Evolutionary conservation across 2,888 invertebrate genomes (phyloP), one percentile per base, ranked within the genome.

Genomic region (Drosophila phalerata): DNA sequence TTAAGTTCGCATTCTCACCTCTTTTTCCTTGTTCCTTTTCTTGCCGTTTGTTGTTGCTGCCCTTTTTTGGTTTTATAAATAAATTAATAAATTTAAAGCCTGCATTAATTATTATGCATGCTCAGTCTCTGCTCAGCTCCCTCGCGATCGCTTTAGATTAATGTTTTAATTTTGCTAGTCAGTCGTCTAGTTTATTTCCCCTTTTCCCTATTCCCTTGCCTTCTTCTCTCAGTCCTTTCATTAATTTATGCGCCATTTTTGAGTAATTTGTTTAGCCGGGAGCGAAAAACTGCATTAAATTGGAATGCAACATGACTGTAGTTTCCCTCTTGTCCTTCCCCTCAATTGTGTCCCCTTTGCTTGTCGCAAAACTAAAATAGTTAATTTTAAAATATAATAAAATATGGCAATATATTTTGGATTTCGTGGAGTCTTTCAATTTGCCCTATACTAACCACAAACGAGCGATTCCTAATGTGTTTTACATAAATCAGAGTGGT

Each of bases 11-110:
- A 65, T 77, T 85, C 79, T 81, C 83, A 83, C 83, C 85, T 83
- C 77, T 69, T 74, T 70, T 62, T n/a, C n/a, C n/a, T n/a, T 73
- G 48, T 34, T 19, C 34, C 0, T 32, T 22, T 49, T 32, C 19
- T 28, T 67, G 56, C 17, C 17, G 28, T 28, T 28, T 28, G 28
- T 43, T 43, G 58, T 17, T 40, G 60, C 17, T 51, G 45, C 53
- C 68, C 69, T 68, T 77, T 83, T 82, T 78, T 66, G 77, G 70
- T 58, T 84, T 84, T 74, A 85, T 88, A 89, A 90, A 90, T 90
- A 90, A 85, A 85, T 90, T 90, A 90, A 90, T 90, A 90, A 85
- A 89, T 86, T 85, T 80, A 82, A 67, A 79, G 72, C 75, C 81
- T 70, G 87, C 86, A 88, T 90, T 90, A 90, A 90, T 90, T 90